phyloP scores from a whole-genome alignment of 2,797 vertebrate genomes.

The Melanotaenia trifasciata region DNA sequence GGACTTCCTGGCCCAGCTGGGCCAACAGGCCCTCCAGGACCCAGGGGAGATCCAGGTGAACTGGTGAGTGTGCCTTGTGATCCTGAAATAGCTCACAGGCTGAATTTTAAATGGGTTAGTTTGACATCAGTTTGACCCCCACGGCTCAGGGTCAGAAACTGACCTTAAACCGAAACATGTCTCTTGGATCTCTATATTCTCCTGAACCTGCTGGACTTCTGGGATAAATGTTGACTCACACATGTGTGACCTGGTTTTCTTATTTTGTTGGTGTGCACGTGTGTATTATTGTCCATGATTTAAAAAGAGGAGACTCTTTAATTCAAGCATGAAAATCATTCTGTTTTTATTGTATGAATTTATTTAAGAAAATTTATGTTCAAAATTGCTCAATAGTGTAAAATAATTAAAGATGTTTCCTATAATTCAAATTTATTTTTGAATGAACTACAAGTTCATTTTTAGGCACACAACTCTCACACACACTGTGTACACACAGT shows the following conservation, averaged over 20 bases:
- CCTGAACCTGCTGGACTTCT: constrained; percentile 35
- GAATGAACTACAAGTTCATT: neutral
- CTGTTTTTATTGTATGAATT: neutral
- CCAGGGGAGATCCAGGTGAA: constrained; percentile 88
- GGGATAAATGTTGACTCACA: constrained; percentile 47
- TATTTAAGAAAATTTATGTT: no score
- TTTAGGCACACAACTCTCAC: neutral
- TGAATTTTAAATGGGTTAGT: constrained; percentile 11
- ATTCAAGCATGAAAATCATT: neutral
- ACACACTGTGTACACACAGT: neutral
- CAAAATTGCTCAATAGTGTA: no score
- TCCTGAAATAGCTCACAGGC: neutral
- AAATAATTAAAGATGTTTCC: no score
- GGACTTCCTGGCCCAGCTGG: constrained; percentile 87
- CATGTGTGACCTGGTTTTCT: constrained; percentile 59
- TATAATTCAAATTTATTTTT: no score
- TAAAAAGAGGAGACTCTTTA: neutral
- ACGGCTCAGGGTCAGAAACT: constrained; percentile 19
- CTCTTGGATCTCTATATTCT: constrained; percentile 32
- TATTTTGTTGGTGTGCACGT: constrained; percentile 18
- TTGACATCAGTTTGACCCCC: constrained; percentile 37
- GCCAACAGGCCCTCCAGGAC: constrained; percentile 87
- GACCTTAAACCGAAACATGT: constrained; percentile 29
- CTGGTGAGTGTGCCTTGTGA: constrained; percentile 78
- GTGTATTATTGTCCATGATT: constrained; percentile 4